Percentiles rank a stretch among this genome's conserved stretches.
These are phyloP conservation scores for Drosophila austrosaltans DNA, from an alignment of 2,888 invertebrate species.

Conservation along the genomic window DNA sequence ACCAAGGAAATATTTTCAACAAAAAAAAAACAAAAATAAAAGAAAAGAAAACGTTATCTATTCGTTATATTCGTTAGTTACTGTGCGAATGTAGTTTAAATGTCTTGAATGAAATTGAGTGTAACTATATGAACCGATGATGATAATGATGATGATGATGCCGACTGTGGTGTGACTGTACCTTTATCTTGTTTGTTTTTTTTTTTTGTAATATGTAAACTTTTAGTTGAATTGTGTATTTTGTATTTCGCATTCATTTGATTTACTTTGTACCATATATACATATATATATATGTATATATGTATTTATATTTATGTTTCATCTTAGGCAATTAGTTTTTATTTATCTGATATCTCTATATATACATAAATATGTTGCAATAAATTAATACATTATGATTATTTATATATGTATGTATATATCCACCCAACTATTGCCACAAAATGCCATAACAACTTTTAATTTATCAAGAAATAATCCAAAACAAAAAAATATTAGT, in stretches of 20 bases:
- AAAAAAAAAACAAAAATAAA: neutral
- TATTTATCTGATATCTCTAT: slow-evolving; percentile 38
- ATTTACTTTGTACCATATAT: neutral
- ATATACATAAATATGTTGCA: slow-evolving; percentile 28
- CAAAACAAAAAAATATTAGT: slow-evolving; percentile 44
- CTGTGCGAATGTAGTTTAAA: slow-evolving; percentile 10
- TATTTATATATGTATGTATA: neutral
- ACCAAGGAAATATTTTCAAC: slow-evolving; percentile 6
- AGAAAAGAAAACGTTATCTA: slow-evolving; percentile 24
- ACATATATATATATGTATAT: slow-evolving; percentile 16
- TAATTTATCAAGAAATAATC: slow-evolving; percentile 27
- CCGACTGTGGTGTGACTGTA: slow-evolving; percentile 28
- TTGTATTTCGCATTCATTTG: neutral
- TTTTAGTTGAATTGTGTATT: slow-evolving; percentile 30
- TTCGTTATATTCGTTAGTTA: slow-evolving; percentile 31
- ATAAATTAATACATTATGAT: slow-evolving; percentile 38
- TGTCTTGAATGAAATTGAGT: neutral
- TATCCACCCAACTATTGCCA: slow-evolving; percentile 17
- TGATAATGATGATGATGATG: neutral
- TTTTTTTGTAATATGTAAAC: slow-evolving; percentile 34
- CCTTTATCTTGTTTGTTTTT: slow-evolving; percentile 19
- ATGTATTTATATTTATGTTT: slow-evolving; percentile 31
- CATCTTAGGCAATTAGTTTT: slow-evolving; percentile 41
- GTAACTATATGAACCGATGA: neutral
- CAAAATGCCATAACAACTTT: slow-evolving; percentile 33